A percentile compares a stretch with the other conserved stretches of the same genome.
Evolutionary conservation across 2,797 vertebrate genomes (phyloP).

Genomic region (Arrhamphus sclerolepis): DNA sequence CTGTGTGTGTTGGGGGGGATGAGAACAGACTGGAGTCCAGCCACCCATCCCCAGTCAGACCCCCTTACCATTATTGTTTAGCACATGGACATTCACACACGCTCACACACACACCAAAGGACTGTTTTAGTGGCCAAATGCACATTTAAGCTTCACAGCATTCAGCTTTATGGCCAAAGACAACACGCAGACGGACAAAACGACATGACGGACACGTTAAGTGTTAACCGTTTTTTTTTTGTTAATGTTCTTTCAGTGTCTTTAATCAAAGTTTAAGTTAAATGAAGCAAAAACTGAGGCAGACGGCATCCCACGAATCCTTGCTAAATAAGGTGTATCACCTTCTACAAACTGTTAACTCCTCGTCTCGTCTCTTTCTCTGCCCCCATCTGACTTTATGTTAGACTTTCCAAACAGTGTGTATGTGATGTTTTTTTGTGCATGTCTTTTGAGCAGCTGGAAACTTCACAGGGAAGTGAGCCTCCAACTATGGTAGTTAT

Average conservation of each 20-base stretch:
- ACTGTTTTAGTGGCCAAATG: constrained; percentile 53
- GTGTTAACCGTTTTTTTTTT: constrained; percentile 40
- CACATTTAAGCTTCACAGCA: constrained; percentile 72
- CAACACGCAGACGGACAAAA: constrained; percentile 27
- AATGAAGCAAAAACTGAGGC: constrained; percentile 67
- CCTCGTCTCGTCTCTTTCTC: constrained; percentile 10
- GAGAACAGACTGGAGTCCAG: constrained; percentile 46
- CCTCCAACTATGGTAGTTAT: constrained; percentile 64
- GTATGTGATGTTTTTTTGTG: constrained; percentile 25
- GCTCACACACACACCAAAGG: constrained; percentile 20
- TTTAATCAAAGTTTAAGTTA: too few species aligned
- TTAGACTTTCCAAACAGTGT: constrained; percentile 21
- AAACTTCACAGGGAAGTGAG: constrained; percentile 64
- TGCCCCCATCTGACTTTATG: constrained; percentile 28
- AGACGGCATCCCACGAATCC: constrained; percentile 62
- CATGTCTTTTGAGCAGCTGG: constrained; percentile 70
- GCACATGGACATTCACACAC: constrained; percentile 21
- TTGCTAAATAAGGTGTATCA: constrained; percentile 28
- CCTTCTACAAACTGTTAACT: too few species aligned
- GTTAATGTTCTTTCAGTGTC: too few species aligned
- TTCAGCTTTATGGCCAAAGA: constrained; percentile 56
- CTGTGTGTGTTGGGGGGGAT: constrained; percentile 23
- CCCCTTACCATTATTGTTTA: constrained; percentile 48
- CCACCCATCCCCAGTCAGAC: constrained; percentile 36
- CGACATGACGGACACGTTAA: constrained; percentile 16